Conservation (phyloP, 2,113 vertebrate genomes). For the Camelus dromedarius region DNA sequence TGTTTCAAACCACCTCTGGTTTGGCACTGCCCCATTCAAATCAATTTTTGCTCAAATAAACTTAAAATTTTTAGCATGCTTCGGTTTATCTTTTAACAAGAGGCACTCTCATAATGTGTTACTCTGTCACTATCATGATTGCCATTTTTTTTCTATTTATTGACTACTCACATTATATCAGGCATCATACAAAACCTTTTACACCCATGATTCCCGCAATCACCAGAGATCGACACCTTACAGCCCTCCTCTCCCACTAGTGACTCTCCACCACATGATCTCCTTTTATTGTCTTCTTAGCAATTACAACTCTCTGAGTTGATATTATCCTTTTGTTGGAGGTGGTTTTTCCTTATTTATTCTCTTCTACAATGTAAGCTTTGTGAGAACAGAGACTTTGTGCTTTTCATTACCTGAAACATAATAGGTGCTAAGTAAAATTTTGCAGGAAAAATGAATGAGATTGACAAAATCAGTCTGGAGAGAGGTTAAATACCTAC, state of each 20-base stretch:
- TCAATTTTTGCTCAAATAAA: not conserved
- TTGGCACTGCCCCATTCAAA: not conserved
- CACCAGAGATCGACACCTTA: not conserved
- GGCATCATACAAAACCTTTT: not conserved
- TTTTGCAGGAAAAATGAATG: not conserved
- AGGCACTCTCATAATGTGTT: not conserved
- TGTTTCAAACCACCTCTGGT: not conserved
- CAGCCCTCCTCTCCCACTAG: not conserved
- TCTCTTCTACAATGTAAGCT: not conserved
- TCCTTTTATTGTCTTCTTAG: conserved; percentile 18
- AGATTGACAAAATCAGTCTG: not conserved
- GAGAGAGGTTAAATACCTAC: not conserved
- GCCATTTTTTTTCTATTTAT: not conserved
- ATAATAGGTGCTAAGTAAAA: not conserved
- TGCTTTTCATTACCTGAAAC: not conserved
- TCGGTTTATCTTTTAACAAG: not conserved
- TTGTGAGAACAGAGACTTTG: not conserved
- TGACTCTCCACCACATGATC: not conserved
- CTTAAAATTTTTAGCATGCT: not conserved
- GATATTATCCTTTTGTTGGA: not conserved
- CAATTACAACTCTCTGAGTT: not conserved
- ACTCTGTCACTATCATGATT: not conserved
- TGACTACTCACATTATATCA: not conserved
- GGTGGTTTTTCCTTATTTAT: not conserved
- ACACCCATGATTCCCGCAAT: not conserved